These are phyloP conservation scores for Choreutis nemorana DNA, from an alignment of 2,888 invertebrate genomes.

Conservation along the genomic window DNA sequence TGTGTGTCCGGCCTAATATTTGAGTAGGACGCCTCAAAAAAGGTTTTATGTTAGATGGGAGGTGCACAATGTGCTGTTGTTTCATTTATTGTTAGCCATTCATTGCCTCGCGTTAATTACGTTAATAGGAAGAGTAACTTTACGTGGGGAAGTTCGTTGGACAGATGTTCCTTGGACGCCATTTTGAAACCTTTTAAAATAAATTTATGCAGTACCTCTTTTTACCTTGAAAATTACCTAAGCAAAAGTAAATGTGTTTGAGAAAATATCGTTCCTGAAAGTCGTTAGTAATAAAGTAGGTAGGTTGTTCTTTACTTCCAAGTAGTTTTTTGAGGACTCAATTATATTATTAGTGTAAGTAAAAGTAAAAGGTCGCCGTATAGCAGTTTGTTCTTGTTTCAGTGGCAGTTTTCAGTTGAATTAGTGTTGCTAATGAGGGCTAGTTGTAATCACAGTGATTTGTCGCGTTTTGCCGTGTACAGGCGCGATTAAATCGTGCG, in stretches of 20 bases:
- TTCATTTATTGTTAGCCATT: conserved; percentile 30
- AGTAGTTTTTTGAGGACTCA: too few relatives aligned
- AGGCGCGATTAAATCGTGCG: conserved; percentile 13
- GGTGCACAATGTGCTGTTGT: conserved; percentile 26
- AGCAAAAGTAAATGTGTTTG: too few relatives aligned
- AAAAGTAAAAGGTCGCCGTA: too few relatives aligned
- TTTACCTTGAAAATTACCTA: too few relatives aligned
- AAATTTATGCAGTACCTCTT: too few relatives aligned
- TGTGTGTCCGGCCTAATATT: conserved; percentile 59
- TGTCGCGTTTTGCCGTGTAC: conserved; percentile 33
- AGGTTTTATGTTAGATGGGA: conserved; percentile 44
- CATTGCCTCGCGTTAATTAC: conserved; percentile 20
- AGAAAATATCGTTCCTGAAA: too few relatives aligned
- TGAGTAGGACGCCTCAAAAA: conserved; percentile 49
- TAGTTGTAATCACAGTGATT: conserved; percentile 44
- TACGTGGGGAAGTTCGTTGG: conserved; percentile 12
- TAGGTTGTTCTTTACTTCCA: too few relatives aligned
- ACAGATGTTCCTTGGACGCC: too few relatives aligned
- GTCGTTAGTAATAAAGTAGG: too few relatives aligned
- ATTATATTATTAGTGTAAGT: too few relatives aligned
- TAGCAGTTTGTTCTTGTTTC: conserved; percentile 7
- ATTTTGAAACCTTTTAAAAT: too few relatives aligned
- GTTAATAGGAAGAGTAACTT: conserved; percentile 14
- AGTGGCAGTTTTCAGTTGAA: conserved; percentile 22
- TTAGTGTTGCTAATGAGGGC: conserved; percentile 42